phyloP scores from a whole-genome alignment of 1,140 invertebrate species.

The Drosophila santomea region DNA sequence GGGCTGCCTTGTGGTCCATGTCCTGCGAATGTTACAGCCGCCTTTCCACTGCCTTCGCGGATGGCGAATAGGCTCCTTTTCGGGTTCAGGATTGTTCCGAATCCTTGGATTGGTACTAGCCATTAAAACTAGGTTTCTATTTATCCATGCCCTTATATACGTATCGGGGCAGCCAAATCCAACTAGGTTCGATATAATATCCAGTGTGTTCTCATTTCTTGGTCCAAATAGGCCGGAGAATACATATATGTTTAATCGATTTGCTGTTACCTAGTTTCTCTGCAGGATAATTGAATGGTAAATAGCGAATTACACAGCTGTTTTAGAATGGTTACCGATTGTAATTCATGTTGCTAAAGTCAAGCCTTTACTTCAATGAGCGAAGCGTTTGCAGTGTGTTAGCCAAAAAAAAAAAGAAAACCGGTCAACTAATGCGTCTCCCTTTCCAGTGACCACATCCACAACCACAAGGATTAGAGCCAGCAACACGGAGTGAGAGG shows the following conservation, averaged over 20 bases:
- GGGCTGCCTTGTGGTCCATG: not conserved
- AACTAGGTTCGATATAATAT: not conserved
- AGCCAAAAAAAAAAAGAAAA: no score
- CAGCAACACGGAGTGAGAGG: conserved; percentile 16
- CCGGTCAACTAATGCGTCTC: not conserved
- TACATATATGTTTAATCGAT: not conserved
- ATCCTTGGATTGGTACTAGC: not conserved
- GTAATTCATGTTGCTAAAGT: no score
- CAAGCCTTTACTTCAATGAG: not conserved
- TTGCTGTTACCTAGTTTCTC: not conserved
- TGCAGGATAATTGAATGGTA: not conserved
- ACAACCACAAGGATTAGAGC: conserved; percentile 21
- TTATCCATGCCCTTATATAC: not conserved
- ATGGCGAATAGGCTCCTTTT: not conserved
- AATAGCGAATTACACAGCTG: not conserved
- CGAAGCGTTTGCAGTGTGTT: not conserved
- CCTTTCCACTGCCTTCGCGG: not conserved
- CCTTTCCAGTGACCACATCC: conserved; percentile 22
- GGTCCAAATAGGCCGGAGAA: not conserved
- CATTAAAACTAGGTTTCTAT: not conserved
- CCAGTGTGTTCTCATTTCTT: not conserved
- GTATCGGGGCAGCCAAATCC: no score
- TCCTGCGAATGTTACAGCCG: not conserved
- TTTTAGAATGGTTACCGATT: not conserved
- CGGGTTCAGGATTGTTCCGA: no score